A percentile compares a stretch with the other conserved stretches of the same genome.
Conservation (phyloP, 1,140 invertebrate genomes). For the Onthophagus taurus region DNA sequence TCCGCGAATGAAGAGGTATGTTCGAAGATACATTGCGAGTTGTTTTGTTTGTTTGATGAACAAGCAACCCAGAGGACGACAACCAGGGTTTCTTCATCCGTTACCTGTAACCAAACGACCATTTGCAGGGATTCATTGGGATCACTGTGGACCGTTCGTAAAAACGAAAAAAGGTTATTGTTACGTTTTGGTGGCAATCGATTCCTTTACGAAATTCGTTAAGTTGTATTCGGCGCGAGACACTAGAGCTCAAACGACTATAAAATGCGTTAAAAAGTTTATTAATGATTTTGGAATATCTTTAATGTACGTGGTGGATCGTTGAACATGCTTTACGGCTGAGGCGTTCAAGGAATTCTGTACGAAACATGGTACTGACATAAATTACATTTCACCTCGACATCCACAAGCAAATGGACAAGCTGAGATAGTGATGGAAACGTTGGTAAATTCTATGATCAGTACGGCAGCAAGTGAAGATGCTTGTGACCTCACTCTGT, state of each 20-base stretch:
- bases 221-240: not conserved
- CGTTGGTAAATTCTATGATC: too few relatives aligned
- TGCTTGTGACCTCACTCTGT: too few relatives aligned
- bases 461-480: too few relatives aligned
- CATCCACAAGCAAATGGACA: too few relatives aligned
- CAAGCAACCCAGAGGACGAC: slow-evolving; percentile 9
- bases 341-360: too few relatives aligned
- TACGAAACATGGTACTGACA: too few relatives aligned
- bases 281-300: slow-evolving; percentile 29
- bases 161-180: not conserved
- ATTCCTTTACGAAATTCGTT: slow-evolving; percentile 32
- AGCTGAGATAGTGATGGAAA: too few relatives aligned
- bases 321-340: slow-evolving; percentile 32
- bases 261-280: not conserved
- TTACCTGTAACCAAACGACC: slow-evolving; percentile 12
- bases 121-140: slow-evolving; percentile 17
- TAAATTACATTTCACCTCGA: too few relatives aligned
- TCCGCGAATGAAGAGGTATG: slow-evolving; percentile 15
- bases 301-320: slow-evolving; percentile 26
- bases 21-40: slow-evolving; percentile 9
- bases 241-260: slow-evolving; percentile 3
- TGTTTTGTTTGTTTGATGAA: slow-evolving; percentile 11
- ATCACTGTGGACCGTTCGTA: slow-evolving; percentile 18
- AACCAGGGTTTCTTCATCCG: slow-evolving; percentile 13
- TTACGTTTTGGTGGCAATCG: slow-evolving; percentile 1